phyloP scores from a whole-genome alignment of 1,140 invertebrate species.

The Micrasema minimum region DNA sequence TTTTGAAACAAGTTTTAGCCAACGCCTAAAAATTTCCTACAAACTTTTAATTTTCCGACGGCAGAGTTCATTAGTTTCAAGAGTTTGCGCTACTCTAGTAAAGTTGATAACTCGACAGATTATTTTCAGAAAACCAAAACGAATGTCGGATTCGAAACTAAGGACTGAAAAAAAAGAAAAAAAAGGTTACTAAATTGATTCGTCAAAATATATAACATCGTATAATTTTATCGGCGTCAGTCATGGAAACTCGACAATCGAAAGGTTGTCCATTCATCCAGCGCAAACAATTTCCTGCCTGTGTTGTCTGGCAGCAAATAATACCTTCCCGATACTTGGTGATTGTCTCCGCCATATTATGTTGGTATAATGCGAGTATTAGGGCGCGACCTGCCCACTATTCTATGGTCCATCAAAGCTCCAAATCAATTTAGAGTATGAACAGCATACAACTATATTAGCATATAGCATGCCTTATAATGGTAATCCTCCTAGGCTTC shows the following conservation, averaged over 20 bases:
- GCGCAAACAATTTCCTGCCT: constrained; percentile 9
- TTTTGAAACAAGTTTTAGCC: too few relatives aligned
- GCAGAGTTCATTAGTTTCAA: too few relatives aligned
- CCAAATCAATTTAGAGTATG: background rate
- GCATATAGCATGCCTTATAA: background rate
- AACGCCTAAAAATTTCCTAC: too few relatives aligned
- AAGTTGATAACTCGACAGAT: too few relatives aligned
- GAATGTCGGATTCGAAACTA: too few relatives aligned
- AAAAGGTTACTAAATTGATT: too few relatives aligned
- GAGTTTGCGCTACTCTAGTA: too few relatives aligned
- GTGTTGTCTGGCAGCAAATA: constrained; percentile 24
- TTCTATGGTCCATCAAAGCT: background rate
- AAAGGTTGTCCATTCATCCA: constrained; percentile 16
- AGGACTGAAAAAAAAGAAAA: too few relatives aligned
- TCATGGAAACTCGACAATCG: background rate
- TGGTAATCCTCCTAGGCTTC: too few relatives aligned
- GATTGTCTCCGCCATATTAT: background rate
- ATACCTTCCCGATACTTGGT: background rate
- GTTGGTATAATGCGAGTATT: background rate
- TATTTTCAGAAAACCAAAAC: too few relatives aligned
- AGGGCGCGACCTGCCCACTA: constrained; percentile 7
- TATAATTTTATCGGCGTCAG: background rate
- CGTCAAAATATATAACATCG: background rate
- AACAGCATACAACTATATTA: background rate
- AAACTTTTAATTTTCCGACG: too few relatives aligned